phyloP scores from a whole-genome alignment of 1,140 invertebrate species.

The Latrodectus geometricus region DNA sequence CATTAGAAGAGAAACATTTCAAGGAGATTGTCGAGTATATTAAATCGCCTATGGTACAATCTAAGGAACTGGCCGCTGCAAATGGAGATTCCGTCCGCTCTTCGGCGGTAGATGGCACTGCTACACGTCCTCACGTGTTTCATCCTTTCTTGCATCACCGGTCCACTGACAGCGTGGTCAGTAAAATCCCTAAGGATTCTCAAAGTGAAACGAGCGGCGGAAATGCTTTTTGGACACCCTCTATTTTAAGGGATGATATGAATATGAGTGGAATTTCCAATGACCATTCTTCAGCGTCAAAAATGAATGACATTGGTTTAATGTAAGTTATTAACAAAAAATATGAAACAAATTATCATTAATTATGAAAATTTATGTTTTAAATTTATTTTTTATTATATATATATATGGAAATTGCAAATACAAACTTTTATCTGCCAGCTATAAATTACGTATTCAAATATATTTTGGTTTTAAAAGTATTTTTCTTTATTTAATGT shows the following conservation, averaged over 20 bases:
- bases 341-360: no score
- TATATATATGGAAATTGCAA: no score
- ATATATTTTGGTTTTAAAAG: no score
- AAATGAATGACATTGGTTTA: no score
- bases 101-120: slow-evolving; percentile 31
- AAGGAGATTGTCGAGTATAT: not conserved
- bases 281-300: no score
- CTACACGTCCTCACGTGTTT: not conserved
- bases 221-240: not conserved
- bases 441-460: no score
- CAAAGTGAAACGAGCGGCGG: slow-evolving; percentile 4
- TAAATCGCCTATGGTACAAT: slow-evolving; percentile 37
- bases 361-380: no score
- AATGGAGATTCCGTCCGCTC: slow-evolving; percentile 5
- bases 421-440: no score
- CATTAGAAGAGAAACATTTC: not conserved
- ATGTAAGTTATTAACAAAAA: no score
- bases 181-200: slow-evolving; percentile 4
- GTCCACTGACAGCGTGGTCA: slow-evolving; percentile 8
- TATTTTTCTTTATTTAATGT: no score
- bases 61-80: not conserved
- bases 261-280: no score
- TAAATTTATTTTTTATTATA: no score
- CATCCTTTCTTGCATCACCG: slow-evolving; percentile 27
- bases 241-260: not conserved